These are phyloP conservation scores for Actinia tenebrosa DNA, from an alignment of 64 coral and sea anemone species.

Conservation along the genomic window DNA sequence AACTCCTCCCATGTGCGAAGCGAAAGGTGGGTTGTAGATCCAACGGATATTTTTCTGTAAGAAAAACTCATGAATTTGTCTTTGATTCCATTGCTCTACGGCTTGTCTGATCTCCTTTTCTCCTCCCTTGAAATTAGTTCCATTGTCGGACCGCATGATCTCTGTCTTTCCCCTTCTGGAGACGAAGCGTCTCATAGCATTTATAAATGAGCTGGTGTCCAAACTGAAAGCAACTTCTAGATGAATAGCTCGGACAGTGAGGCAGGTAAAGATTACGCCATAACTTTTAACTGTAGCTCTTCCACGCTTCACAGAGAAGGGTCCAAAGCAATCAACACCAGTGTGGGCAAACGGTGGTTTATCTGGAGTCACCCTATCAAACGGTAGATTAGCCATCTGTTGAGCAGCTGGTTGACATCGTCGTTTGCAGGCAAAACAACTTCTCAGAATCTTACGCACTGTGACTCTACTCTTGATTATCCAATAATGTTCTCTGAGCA, in stretches of 20 bases:
- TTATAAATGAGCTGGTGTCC: slow-evolving; percentile 19
- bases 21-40: not conserved
- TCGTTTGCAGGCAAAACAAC: slow-evolving; percentile 28
- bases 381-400: slow-evolving; percentile 28
- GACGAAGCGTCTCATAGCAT: slow-evolving; percentile 11
- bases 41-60: not conserved
- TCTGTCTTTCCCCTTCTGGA: not conserved
- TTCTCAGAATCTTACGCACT: slow-evolving; percentile 10
- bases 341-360: slow-evolving; percentile 11
- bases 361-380: slow-evolving; percentile 31
- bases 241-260: slow-evolving; percentile 10
- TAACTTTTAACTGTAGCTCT: slow-evolving; percentile 8
- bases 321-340: slow-evolving; percentile 4
- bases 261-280: slow-evolving; percentile 11
- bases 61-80: slow-evolving; percentile 10
- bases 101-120: slow-evolving; percentile 8
- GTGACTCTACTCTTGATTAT: slow-evolving; percentile 27
- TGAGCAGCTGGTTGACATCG: slow-evolving; percentile 6
- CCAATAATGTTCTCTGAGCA: slow-evolving; percentile 39
- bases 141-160: slow-evolving; percentile 1
- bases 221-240: not conserved
- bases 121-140: slow-evolving; percentile 4
- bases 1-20: not conserved
- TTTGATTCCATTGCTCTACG: slow-evolving; percentile 11
- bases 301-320: not conserved